phyloP scores from a whole-genome alignment of 2,888 invertebrate species.

The Thecocarcelia acutangulata region DNA sequence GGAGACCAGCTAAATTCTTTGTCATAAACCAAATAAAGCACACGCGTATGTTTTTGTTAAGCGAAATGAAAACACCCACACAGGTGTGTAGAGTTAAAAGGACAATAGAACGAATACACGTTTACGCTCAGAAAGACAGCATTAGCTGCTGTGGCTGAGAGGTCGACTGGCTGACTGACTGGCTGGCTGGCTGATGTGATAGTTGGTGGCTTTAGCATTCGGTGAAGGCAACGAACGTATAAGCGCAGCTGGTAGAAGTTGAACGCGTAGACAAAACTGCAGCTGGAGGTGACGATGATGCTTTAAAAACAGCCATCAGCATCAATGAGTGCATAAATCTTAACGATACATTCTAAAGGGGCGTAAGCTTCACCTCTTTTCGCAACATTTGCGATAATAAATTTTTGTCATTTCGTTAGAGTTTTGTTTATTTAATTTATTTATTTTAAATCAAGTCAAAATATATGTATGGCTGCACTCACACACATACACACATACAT shows the following conservation, averaged over 20 bases:
- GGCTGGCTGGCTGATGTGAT: neutral
- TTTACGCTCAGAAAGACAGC: too few relatives aligned
- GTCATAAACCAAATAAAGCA: neutral
- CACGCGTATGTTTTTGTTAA: neutral
- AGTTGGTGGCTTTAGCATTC: neutral
- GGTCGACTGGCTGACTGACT: too few relatives aligned
- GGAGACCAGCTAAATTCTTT: constrained; percentile 37
- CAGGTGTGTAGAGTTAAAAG: too few relatives aligned
- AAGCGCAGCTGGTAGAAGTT: neutral
- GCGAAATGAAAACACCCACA: neutral
- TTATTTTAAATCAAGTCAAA: neutral
- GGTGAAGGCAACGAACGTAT: neutral
- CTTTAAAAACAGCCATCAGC: constrained; percentile 26
- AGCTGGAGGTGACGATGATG: constrained; percentile 4
- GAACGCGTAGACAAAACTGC: neutral
- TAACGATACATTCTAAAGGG: constrained; percentile 32
- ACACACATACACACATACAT: too few relatives aligned
- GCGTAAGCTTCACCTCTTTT: neutral
- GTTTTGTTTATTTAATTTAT: constrained; percentile 8
- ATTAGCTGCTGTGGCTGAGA: too few relatives aligned
- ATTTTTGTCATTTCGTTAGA: constrained; percentile 12
- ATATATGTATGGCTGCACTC: too few relatives aligned
- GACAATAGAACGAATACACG: too few relatives aligned
- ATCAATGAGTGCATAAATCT: neutral
- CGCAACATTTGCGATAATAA: constrained; percentile 2